These are phyloP conservation scores for Phylloscopus trochiloides DNA, from an alignment of 2,113 vertebrate species.

Conservation along the genomic window DNA sequence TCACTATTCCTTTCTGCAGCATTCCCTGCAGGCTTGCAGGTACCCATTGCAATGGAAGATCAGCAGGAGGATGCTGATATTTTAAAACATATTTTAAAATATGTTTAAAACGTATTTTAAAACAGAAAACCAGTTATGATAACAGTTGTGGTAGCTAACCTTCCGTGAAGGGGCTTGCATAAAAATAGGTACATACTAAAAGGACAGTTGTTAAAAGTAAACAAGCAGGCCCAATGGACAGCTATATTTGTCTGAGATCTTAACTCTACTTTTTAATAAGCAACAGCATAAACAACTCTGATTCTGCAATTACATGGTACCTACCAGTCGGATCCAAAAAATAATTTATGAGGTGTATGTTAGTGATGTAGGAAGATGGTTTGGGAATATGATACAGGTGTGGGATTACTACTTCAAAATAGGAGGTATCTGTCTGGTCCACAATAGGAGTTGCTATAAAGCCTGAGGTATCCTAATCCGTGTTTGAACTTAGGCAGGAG, in stretches of 20 bases:
- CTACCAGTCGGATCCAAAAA: not conserved
- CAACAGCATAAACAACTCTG: not conserved
- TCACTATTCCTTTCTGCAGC: rapidly evolving
- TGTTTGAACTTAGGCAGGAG: not conserved
- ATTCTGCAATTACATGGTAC: not conserved
- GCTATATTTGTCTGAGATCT: not conserved
- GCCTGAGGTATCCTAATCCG: not conserved
- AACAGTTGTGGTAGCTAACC: not conserved
- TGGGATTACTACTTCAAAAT: not conserved
- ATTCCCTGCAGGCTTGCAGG: not conserved
- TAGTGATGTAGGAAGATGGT: not conserved
- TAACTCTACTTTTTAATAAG: not conserved
- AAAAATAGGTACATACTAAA: not conserved
- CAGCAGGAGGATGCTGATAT: too few species aligned
- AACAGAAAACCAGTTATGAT: not conserved
- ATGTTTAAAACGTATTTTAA: not conserved
- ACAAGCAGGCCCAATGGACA: not conserved
- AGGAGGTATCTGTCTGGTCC: not conserved
- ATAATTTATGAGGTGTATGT: not conserved
- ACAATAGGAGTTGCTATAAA: not conserved
- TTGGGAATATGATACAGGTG: not conserved
- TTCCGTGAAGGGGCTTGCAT: conserved; percentile 8
- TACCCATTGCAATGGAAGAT: not conserved
- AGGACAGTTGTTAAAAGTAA: not conserved
- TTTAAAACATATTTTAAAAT: too few species aligned